A percentile compares a stretch with the other conserved stretches of the same genome.
Conservation (phyloP, 2,797 vertebrate species). For the Poliocrania exsul region DNA sequence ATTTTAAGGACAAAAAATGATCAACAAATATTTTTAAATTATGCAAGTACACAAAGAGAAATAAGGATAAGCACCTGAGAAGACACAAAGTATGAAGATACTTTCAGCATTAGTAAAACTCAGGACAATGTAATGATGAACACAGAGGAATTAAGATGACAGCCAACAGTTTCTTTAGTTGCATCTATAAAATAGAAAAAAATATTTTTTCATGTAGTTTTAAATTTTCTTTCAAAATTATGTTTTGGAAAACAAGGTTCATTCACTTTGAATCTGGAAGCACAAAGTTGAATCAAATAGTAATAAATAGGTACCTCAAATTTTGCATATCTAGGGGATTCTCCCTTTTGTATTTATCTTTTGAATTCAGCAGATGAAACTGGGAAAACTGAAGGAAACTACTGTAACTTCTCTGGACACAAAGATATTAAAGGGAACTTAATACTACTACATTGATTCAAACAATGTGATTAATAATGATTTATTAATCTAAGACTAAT, state of each 20-base stretch:
- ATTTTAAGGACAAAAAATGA: neutral
- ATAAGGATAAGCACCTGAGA: neutral
- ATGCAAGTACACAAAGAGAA: neutral
- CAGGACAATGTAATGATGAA: neutral
- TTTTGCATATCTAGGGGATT: neutral
- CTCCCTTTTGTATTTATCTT: neutral
- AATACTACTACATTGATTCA: neutral
- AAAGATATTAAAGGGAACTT: neutral
- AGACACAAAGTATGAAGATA: neutral
- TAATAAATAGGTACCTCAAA: neutral
- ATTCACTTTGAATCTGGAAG: neutral
- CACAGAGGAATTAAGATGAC: neutral
- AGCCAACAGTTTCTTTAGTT: neutral
- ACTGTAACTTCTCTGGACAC: neutral
- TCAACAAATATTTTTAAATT: neutral
- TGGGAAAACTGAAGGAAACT: neutral
- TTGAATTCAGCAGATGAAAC: neutral
- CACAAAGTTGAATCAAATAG: neutral
- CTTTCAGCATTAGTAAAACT: neutral
- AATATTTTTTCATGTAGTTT: neutral
- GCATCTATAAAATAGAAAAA: rapidly evolving
- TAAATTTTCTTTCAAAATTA: neutral
- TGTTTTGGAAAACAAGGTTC: neutral
- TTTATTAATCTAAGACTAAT: neutral
- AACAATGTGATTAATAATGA: neutral